Evolutionary conservation across 2,113 vertebrate species (phyloP).

Genomic region (Haplotaxodon microlepis): DNA sequence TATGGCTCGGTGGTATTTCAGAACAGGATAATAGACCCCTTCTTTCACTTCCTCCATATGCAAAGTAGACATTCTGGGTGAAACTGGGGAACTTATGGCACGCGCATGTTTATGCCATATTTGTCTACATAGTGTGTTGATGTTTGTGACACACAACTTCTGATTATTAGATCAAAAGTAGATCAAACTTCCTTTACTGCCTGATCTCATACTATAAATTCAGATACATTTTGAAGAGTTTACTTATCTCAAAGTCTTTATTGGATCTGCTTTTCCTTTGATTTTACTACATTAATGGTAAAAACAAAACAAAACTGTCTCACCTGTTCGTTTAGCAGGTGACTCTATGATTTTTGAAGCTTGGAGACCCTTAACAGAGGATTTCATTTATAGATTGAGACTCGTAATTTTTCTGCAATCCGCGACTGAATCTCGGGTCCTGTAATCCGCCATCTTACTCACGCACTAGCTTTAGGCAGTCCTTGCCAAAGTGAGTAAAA

Average conservation of each 20-base stretch:
- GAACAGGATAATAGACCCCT: neutral
- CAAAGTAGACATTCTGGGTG: neutral
- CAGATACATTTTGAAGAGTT: neutral
- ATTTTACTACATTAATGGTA: neutral
- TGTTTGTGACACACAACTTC: neutral
- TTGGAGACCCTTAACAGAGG: neutral
- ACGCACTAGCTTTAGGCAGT: neutral
- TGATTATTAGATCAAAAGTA: neutral
- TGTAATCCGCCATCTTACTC: neutral
- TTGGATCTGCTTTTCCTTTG: neutral
- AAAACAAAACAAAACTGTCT: neutral
- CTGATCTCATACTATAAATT: neutral
- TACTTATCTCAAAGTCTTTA: neutral
- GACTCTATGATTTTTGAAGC: neutral
- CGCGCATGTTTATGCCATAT: neutral
- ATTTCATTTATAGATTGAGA: neutral
- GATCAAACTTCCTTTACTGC: neutral
- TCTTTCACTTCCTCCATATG: neutral
- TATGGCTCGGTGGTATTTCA: neutral
- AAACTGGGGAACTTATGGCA: neutral
- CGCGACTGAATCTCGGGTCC: neutral
- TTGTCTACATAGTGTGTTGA: neutral
- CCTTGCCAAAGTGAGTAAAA: neutral
- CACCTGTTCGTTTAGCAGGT: neutral
- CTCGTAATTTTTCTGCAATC: neutral